Base-by-base conservation (phyloP, 2,888 invertebrate species). In the Hymenopus coronatus region DNA sequence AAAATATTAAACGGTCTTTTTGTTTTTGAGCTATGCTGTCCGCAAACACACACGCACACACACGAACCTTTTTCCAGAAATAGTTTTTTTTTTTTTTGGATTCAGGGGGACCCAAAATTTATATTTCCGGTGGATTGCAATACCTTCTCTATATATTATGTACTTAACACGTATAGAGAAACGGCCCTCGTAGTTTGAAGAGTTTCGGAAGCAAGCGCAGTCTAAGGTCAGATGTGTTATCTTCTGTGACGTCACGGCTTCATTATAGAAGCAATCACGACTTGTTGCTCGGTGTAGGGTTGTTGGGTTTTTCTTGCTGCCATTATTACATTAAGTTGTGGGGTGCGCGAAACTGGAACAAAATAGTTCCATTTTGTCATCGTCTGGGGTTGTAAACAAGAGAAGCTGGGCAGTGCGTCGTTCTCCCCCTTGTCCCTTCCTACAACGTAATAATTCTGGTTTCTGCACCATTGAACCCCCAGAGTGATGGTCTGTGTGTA, bases 401-500 rank as follows among this genome's bases (percentile, higher is more conserved):
- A 54, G 54, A 20, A 54, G 54, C 20, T 70, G 54, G 54, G 20
- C 54, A 70, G 54, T 70, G 54, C 54, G 54, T 70, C 54, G 20
- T 70, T 70, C 54, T 70, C 54, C 54, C 54, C 54, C 85, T 46
- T 33, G 30, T 33, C 85, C 85, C 46, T 54, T 54, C 85, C 85
- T 70, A 15, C 54, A 70, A 25, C 54, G 54, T 70, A 46, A 88
- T 54, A 84, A 88, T 83, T 88, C 85, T 88, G 88, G 88, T 88
- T 88, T 88, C 88, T 85, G 85, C 88, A 28, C 88, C 88, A 88
- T 88, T 88, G 85, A 84, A 84, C 85, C 70, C 85, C 54, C 54
- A 70, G 54, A 70, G 54, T 70, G 54, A 70, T 14, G 54, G 54
- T 70, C 20, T 70, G 54, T 33, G 87, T 54, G 86, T 87, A 70